phyloP scores from a whole-genome alignment of 2,113 vertebrate species.

The Hippocampus zosterae region DNA sequence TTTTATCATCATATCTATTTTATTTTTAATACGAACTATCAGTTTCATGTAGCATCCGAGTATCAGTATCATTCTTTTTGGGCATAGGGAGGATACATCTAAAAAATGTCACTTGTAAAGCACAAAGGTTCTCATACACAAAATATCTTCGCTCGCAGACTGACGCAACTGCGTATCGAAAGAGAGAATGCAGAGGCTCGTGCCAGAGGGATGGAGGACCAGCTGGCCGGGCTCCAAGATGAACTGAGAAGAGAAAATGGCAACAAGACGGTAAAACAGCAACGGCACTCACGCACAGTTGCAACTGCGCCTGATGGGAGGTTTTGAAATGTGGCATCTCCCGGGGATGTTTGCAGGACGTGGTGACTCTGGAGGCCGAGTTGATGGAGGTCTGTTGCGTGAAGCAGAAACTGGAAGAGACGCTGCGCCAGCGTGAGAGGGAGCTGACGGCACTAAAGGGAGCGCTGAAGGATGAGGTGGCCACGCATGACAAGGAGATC shows the following conservation, averaged over 20 bases:
- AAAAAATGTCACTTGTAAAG: no score
- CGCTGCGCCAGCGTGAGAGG: conserved; percentile 72
- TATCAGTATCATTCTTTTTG: no score
- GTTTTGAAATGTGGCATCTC: neutral
- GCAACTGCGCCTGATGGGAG: neutral
- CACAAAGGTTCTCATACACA: no score
- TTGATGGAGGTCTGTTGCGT: conserved; percentile 64
- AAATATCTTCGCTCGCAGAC: conserved; percentile 42
- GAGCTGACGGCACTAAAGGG: conserved; percentile 79
- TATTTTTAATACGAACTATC: no score
- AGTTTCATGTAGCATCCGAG: no score
- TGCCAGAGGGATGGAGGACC: conserved; percentile 73
- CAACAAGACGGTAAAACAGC: conserved; percentile 56
- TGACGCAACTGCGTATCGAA: conserved; percentile 68
- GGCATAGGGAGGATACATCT: no score
- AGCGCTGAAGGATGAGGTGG: conserved; percentile 77
- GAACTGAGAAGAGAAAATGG: conserved; percentile 72
- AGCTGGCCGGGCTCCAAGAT: conserved; percentile 75
- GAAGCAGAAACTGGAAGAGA: conserved; percentile 80
- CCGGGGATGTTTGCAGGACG: conserved; percentile 41
- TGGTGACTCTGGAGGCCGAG: conserved; percentile 45
- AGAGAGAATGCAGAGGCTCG: conserved; percentile 67
- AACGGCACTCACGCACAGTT: neutral
- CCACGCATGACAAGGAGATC: conserved; percentile 72
- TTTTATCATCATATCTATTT: no score